Conservation (phyloP, 2,888 invertebrate genomes). For the Euspilapteryx auroguttella region DNA sequence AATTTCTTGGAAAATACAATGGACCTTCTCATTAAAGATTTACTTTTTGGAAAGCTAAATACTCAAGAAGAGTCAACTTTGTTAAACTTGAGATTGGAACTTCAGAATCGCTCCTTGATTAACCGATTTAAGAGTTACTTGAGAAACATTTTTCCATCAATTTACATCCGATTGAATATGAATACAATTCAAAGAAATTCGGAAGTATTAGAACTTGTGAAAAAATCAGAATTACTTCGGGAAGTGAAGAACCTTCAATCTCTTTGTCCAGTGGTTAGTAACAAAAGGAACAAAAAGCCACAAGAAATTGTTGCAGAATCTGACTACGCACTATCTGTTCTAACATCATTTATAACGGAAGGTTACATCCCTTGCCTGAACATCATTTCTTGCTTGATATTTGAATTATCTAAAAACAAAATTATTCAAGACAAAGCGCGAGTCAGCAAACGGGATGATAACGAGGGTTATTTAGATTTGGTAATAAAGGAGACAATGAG, state of each 20-base stretch:
- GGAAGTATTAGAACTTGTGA: slow-evolving; percentile 17
- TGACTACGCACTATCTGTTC: slow-evolving; percentile 27
- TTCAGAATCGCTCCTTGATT: slow-evolving; percentile 22
- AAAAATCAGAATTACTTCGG: slow-evolving; percentile 23
- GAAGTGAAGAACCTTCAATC: slow-evolving; percentile 20
- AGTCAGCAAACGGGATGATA: slow-evolving; percentile 11
- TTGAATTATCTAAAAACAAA: slow-evolving; percentile 29
- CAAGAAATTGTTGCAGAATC: slow-evolving; percentile 15
- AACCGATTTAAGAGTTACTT: slow-evolving; percentile 37
- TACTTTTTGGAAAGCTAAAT: slow-evolving; percentile 27
- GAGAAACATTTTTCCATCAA: slow-evolving; percentile 40
- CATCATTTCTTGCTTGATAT: slow-evolving; percentile 28
- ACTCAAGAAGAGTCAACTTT: slow-evolving; percentile 19
- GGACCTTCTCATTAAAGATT: slow-evolving; percentile 44
- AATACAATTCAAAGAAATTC: slow-evolving; percentile 21
- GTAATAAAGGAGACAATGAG: slow-evolving; percentile 41
- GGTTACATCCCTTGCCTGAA: slow-evolving; percentile 39
- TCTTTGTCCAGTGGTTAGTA: too few relatives aligned
- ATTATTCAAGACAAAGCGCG: slow-evolving; percentile 28
- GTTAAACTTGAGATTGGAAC: slow-evolving; percentile 20
- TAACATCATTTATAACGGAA: slow-evolving; percentile 34
- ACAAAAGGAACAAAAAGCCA: slow-evolving; percentile 11
- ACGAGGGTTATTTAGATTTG: slow-evolving; percentile 27
- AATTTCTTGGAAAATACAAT: slow-evolving; percentile 46
- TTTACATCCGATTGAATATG: slow-evolving; percentile 30